phyloP scores from a whole-genome alignment of 2,797 vertebrate species.

The Rhabdophis nuchalis region DNA sequence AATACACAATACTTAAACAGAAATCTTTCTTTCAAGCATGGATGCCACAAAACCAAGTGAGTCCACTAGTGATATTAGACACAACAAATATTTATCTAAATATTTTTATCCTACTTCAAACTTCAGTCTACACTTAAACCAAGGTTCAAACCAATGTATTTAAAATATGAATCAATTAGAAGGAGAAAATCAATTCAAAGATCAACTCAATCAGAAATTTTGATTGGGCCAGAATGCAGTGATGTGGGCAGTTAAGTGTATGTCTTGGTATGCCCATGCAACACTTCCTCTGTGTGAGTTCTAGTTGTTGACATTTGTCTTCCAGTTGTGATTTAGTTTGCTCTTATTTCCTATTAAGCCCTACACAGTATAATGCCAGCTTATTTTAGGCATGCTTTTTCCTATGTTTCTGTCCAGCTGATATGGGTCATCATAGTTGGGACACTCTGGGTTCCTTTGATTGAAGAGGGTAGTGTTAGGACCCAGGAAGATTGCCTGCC shows the following conservation, averaged over 20 bases:
- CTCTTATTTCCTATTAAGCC: not conserved
- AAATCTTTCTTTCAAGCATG: not conserved
- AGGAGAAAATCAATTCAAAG: not conserved
- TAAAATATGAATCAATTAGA: not conserved
- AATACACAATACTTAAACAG: not conserved
- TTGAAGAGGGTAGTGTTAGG: not conserved
- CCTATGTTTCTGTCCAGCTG: not conserved
- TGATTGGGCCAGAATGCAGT: not conserved
- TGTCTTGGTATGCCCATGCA: not conserved
- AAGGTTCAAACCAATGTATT: not conserved
- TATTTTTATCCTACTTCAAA: not conserved
- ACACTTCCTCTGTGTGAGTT: not conserved
- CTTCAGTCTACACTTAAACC: not conserved
- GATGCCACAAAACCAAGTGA: not conserved
- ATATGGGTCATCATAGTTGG: not conserved
- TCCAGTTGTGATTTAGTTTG: not conserved
- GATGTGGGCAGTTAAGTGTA: not conserved
- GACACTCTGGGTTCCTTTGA: not conserved
- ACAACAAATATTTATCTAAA: not conserved
- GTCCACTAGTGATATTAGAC: not conserved
- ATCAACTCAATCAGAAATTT: not conserved
- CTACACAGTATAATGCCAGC: not conserved
- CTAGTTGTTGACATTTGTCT: not conserved
- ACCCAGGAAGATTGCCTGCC: not conserved
- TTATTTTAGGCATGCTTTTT: not conserved